These are phyloP conservation scores for Lophius americanus DNA, from an alignment of 2,797 vertebrate genomes.

Conservation along the genomic window DNA sequence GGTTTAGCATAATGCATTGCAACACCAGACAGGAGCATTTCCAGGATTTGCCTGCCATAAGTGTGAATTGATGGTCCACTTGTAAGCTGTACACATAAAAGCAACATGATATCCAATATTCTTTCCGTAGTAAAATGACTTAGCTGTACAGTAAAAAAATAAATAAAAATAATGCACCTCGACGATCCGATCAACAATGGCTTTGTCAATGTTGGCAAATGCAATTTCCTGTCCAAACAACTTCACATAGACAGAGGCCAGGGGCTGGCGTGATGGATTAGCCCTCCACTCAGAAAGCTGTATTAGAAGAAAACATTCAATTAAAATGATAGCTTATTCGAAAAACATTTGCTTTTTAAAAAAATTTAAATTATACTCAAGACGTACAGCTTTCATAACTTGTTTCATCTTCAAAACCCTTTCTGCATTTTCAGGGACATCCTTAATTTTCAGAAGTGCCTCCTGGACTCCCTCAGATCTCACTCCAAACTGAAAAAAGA, in stretches of 20 bases:
- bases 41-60: slow-evolving; percentile 54
- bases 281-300: slow-evolving; percentile 85
- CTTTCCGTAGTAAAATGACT: not conserved
- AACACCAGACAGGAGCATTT: slow-evolving; percentile 71
- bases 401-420: slow-evolving; percentile 76
- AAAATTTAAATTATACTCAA: not conserved
- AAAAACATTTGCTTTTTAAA: not conserved
- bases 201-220: slow-evolving; percentile 79
- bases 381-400: slow-evolving; percentile 80
- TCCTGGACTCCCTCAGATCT: slow-evolving; percentile 81
- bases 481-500: slow-evolving; percentile 78
- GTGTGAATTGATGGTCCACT: slow-evolving; percentile 49
- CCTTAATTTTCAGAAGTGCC: slow-evolving; percentile 71
- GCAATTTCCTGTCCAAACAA: slow-evolving; percentile 85
- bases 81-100: slow-evolving; percentile 61
- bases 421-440: slow-evolving; percentile 48
- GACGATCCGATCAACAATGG: slow-evolving; percentile 72
- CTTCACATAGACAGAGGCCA: slow-evolving; percentile 80
- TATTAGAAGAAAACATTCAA: slow-evolving; percentile 7
- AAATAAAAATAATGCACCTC: slow-evolving; percentile 69
- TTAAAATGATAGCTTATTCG: not conserved
- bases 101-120: slow-evolving; percentile 1
- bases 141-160: not conserved
- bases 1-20: slow-evolving; percentile 74
- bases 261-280: slow-evolving; percentile 70